Evolutionary conservation across 2,113 vertebrate species (phyloP), one percentile per base, ranked within the genome.

Genomic region (Callionymus lyra): DNA sequence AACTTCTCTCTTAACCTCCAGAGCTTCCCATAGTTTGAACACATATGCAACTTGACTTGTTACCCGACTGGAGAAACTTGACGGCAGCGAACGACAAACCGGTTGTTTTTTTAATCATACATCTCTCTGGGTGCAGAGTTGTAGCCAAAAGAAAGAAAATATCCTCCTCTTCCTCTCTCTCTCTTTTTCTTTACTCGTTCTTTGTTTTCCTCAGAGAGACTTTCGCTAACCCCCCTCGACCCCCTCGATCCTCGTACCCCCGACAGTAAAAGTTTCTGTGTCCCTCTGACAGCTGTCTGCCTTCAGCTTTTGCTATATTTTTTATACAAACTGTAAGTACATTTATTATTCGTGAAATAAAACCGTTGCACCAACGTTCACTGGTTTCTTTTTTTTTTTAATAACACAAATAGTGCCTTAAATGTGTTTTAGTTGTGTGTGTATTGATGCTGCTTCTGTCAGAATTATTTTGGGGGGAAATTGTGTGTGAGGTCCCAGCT

Each of bases 291-390:
- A 52, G 44, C 58, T 50, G 33, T 68, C 65, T 71, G 60, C 74
- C 61, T 75, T 70, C 59, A 74, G 70, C 61, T 50, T 68, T 67
- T 74, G 51, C 68, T 75, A 61, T 80, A 69, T 79, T 79, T 88
- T 87, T 81, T 87, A 84, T 85, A 79, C 58, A 86, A 84, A 83
- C 76, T 84, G 78, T 86, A 81, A 82, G 77, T 83, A 84, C 77
- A 81, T 50, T 74, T 86, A 63, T 84, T 83, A 85, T 84, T 84
- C 72, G 70, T 59, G 46, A 72, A 81, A 88, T 76, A 86, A 83
- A 83, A 75, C 32, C 32, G 67, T 84, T 84, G 81, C 84, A 88
- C 82, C 85, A 85, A 88, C 34, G 55, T 49, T 46, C 16, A 46
- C n/a, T 47, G 16, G 31, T 36, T 27, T 49, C 58, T 6, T 15